Evolutionary conservation across 2,888 invertebrate genomes (phyloP), one percentile per base, ranked within the genome.

Genomic region (Proisotoma minuta): DNA sequence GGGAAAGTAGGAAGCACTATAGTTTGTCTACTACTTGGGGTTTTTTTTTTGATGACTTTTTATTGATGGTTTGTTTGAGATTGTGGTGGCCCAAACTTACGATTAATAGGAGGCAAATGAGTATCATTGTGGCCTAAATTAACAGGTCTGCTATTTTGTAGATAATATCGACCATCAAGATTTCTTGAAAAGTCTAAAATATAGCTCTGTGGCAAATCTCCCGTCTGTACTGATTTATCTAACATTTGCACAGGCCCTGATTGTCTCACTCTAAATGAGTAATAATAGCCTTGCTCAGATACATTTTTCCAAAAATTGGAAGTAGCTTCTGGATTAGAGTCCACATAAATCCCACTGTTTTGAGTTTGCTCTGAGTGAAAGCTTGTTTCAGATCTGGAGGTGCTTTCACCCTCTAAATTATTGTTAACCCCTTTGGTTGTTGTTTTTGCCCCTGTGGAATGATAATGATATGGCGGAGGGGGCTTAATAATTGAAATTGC

Each of bases 201-300:
- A 52, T 65, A 65, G 39, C 57, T 66, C 50, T 51, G 50, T 3
- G 60, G 52, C 23, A 52, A 57, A 4, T 59, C 63, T 28, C 54
- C 56, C 1, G 74, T 73, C 56, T 74, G 74, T 50, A 71, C 68
- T 8, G 59, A 57, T 54, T 73, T 74, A 58, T 74, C 72, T 52
- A 72, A 40, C 72, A 74, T 72, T 61, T 72, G 72, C n/a, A 73
- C 73, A 15, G 73, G 70, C 4, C 73, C 73, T 10, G 69, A 65
- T 51, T 73, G 72, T 24, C 73, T 58, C 22, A 73, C 73, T 51
- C 73, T 62, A 43, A 73, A 72, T 3, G 73, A 71, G 39, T 73
- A 73, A 47, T 71, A 73, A 59, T 70, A 71, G 23, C 72, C 73
- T 48, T 72, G 67, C 34, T 72, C 71, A 3, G 69, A 63, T 2